Evolutionary conservation across 2,888 invertebrate species (phyloP), one percentile per base, ranked within the genome.

Genomic region (Cacoxenus indagator): DNA sequence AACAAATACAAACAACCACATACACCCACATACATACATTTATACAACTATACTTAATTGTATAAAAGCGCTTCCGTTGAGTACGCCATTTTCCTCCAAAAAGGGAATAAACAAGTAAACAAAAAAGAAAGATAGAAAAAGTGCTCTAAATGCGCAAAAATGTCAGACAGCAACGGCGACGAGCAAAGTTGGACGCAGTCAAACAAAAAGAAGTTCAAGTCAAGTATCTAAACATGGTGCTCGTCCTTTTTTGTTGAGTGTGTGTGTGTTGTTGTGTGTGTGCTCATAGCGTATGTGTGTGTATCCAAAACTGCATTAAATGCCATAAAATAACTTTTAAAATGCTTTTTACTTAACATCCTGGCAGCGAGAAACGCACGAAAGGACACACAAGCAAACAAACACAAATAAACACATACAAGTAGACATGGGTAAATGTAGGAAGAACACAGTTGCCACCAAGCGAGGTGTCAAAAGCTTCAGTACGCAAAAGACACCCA

Each of bases 271-370:
- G 68, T 70, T 72, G 68, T 72, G 65, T 69, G 69, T 73, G 64
- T 61, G 61, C 9, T 37, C 17, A 11, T 43, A 3, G 17, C 8
- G 8, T 9, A 2, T 14, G 83, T 83, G 76, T 83, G 78, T 82
- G 76, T 81, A 79, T 78, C 78, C 75, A 76, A 83, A 84, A 77
- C 81, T 78, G 84, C 81, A 79, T 83, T 84, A 85, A 84, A 85
- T 82, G 83, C 85, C 84, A 84, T 84, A 83, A 84, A 84, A 84
- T 84, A 84, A 85, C 83, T 84, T 84, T 77, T 80, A 83, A 84
- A 85, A 83, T 82, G 85, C 81, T 83, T 85, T 85, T 84, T 82
- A 82, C 78, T 79, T 78, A 69, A 65, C 68, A 83, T 81, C 83
- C 83, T 82, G 77, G 75, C 75, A 74, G 27, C 31, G 68, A 55